phyloP scores from a whole-genome alignment of 2,113 vertebrate genomes.

The Capra hircus region DNA sequence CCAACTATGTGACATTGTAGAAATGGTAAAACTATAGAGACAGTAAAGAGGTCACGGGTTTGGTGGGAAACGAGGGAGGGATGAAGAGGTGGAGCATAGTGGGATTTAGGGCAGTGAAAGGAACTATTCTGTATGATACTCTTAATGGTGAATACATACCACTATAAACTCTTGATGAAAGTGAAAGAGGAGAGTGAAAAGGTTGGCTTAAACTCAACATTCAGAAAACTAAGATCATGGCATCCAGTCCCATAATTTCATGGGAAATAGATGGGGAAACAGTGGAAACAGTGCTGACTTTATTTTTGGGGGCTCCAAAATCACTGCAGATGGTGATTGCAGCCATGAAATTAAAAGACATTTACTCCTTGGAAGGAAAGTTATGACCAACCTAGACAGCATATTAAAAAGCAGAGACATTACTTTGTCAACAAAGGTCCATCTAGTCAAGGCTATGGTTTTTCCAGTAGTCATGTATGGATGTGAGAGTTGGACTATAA shows the following conservation, averaged over 20 bases:
- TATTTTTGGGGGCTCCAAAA: not conserved
- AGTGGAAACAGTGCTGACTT: not conserved
- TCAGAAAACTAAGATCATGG: not conserved
- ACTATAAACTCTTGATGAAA: not conserved
- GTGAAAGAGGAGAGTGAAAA: not conserved
- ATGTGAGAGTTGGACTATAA: not conserved
- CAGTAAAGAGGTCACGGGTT: not conserved
- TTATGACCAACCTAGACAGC: not conserved
- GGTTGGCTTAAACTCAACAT: not conserved
- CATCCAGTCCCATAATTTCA: not conserved
- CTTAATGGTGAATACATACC: not conserved
- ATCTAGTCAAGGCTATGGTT: not conserved
- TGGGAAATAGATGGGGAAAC: not conserved
- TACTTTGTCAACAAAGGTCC: not conserved
- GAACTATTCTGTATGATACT: not conserved
- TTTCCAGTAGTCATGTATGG: not conserved
- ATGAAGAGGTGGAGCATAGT: not conserved
- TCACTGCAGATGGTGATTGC: not conserved
- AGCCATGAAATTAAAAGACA: not conserved
- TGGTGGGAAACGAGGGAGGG: not conserved
- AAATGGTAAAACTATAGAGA: not conserved
- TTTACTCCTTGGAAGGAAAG: not conserved
- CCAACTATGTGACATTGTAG: not conserved
- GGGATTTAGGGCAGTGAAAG: not conserved
- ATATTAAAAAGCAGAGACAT: not conserved